Evolutionary conservation across 1,140 invertebrate genomes (phyloP).

Genomic region (Aphelenchoides besseyi): DNA sequence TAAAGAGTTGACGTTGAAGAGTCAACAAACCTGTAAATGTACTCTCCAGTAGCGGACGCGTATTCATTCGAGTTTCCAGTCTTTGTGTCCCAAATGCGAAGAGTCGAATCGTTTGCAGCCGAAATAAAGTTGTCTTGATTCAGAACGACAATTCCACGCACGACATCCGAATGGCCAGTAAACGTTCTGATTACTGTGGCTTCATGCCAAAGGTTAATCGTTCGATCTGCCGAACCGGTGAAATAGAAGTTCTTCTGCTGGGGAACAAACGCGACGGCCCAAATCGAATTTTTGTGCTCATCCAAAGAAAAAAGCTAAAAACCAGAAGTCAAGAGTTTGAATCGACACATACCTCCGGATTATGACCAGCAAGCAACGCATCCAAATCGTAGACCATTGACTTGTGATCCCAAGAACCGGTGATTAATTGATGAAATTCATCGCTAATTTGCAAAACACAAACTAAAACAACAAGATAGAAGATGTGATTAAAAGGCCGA

Average conservation of each 20-base stretch:
- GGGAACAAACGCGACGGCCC: constrained; percentile 76
- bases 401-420: constrained; percentile 36
- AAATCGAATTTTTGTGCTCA: constrained; percentile 79
- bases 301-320: constrained; percentile 26
- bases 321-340: not conserved
- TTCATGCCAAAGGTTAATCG: constrained; percentile 76
- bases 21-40: constrained; percentile 70
- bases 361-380: not conserved
- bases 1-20: constrained; percentile 5
- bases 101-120: constrained; percentile 81
- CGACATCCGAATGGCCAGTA: constrained; percentile 81
- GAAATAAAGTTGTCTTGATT: constrained; percentile 74
- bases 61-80: constrained; percentile 73
- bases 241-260: constrained; percentile 28
- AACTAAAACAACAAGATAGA: constrained; percentile 27
- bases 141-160: constrained; percentile 73
- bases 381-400: constrained; percentile 34
- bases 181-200: constrained; percentile 64
- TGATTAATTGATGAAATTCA: constrained; percentile 18
- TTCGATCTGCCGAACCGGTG: constrained; percentile 78
- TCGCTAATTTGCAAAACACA: constrained; percentile 30
- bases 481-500: not conserved
- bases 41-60: constrained; percentile 73
- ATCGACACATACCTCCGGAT: constrained; percentile 4
- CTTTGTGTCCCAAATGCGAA: constrained; percentile 75